Evolutionary conservation across 1,140 invertebrate genomes (phyloP), one percentile per base, ranked within the genome.

Genomic region (Lepeophtheirus salmonis): DNA sequence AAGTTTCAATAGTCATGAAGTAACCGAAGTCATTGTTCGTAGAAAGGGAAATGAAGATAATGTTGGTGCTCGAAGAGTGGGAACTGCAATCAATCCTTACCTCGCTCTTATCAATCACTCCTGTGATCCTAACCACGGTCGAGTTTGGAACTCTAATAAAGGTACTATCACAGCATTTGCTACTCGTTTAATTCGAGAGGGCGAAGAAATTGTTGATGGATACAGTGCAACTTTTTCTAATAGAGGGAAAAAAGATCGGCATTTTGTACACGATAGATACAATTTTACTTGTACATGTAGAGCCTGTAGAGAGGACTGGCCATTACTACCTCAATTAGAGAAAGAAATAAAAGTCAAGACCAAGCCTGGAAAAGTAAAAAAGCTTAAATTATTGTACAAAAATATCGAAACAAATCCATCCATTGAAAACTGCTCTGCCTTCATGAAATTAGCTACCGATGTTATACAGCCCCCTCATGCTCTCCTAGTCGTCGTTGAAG

Each of bases 41-140:
- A 6, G 30, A 6, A 41, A 41, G 6, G 26, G 23, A 13, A 20
- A 1, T 14, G 55, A 57, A 25, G 23, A 17, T 3, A 57, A 21
- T n/a, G 16, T 25, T 23, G n/a, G 16, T 1, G 14, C 48, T 3
- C 13, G 18, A 14, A 52, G 25, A 4, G 25, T 61, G 13, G 59
- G 59, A 2, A 26, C 25, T 18, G 48, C 50, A 14, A 52, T 61
- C 22, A 61, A 61, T 24, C 59, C 59, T 21, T 21, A 2, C 10
- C 14, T 61, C 10, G 59, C 59, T 18, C 2, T 61, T 20, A 50
- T 61, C 25, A 61, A 61, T 30, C 59, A 61, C 25, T 56, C 48
- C 50, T 61, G 59, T 24, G 59, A 61, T 18, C 25, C 59, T 16
- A 61, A 61, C 48, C 30, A 60, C 22, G 57, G 41, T 13, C 30